Evolutionary conservation across 2,888 invertebrate species (phyloP).

Genomic region (Zaprionus lineosus): DNA sequence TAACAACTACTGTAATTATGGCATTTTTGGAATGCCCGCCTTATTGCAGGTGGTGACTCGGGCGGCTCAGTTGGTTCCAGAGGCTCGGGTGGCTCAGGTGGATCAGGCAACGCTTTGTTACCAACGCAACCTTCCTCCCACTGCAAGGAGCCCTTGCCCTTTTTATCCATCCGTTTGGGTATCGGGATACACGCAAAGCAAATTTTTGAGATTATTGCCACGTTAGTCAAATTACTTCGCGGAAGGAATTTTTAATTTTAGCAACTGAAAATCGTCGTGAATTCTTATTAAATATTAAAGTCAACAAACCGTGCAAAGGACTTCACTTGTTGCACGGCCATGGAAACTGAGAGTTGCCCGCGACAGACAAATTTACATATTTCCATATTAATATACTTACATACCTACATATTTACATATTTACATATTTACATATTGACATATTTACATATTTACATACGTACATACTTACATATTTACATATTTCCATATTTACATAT

Average conservation of each 20-base stretch:
- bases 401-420: background rate
- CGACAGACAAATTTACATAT: too few relatives aligned
- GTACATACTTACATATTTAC: too few relatives aligned
- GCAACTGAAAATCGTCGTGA: slow-evolving; percentile 28
- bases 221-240: slow-evolving; percentile 65
- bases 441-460: too few relatives aligned
- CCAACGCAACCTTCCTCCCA: slow-evolving; percentile 31
- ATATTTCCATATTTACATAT: too few relatives aligned
- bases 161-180: too few relatives aligned
- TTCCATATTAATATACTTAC: too few relatives aligned
- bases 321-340: slow-evolving; percentile 34
- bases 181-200: slow-evolving; percentile 26
- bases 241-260: slow-evolving; percentile 69
- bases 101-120: slow-evolving; percentile 36
- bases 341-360: too few relatives aligned
- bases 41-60: slow-evolving; percentile 17
- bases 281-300: slow-evolving; percentile 26
- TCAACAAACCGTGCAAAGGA: background rate
- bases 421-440: background rate
- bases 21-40: slow-evolving; percentile 61
- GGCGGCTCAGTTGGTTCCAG: background rate
- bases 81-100: background rate
- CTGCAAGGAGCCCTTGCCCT: background rate
- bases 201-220: slow-evolving; percentile 72
- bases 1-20: slow-evolving; percentile 69